phyloP scores from a whole-genome alignment of 2,113 vertebrate genomes.

The Alectura lathami region DNA sequence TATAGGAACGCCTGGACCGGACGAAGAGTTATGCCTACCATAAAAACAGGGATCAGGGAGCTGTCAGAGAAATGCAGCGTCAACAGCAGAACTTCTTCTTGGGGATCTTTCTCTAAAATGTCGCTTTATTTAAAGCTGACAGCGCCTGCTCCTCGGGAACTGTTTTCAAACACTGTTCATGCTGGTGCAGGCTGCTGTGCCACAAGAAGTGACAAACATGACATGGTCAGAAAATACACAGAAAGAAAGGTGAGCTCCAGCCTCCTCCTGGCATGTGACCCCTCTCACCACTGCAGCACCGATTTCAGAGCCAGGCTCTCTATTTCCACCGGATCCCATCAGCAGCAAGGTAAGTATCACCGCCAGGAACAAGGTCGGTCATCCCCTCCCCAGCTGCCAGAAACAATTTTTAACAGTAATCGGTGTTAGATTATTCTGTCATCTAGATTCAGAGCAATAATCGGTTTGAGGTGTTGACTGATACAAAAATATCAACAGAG shows the following conservation, averaged over 20 bases:
- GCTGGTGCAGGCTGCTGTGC: accelerated
- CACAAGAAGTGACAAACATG: background rate
- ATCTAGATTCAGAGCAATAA: constrained; percentile 78
- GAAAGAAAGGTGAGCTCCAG: background rate
- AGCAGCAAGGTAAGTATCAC: constrained; percentile 68
- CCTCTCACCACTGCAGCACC: constrained; percentile 17
- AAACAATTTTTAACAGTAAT: constrained; percentile 79
- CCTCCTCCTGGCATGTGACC: background rate
- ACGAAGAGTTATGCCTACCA: constrained; percentile 18
- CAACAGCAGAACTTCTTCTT: constrained; percentile 36
- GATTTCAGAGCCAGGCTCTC: background rate
- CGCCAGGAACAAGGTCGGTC: constrained; percentile 64
- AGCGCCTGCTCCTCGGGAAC: background rate
- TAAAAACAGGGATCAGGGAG: background rate
- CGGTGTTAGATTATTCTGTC: constrained; percentile 80
- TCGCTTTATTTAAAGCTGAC: background rate
- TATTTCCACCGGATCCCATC: constrained; percentile 10
- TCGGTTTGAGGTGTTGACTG: constrained; percentile 73
- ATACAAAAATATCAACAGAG: constrained; percentile 75
- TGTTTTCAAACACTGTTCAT: background rate
- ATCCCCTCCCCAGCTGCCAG: constrained; percentile 59
- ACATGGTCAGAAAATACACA: background rate
- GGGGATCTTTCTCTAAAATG: background rate
- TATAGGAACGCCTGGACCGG: background rate
- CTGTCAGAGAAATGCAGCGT: constrained; percentile 46